Conservation (phyloP, 2,888 invertebrate genomes). For the Hypomecis atomaria region DNA sequence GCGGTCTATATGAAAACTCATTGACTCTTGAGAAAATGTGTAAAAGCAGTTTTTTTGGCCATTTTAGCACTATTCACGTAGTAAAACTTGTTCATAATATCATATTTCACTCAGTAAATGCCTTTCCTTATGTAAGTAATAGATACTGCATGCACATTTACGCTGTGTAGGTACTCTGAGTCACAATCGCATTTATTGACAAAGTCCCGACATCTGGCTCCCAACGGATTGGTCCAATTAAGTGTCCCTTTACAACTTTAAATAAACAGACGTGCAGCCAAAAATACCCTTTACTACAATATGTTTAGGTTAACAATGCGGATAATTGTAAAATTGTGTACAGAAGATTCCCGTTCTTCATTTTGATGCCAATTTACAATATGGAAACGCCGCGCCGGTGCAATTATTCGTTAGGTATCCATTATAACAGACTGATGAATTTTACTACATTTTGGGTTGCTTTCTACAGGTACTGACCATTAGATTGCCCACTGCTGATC, state of each 20-base stretch:
- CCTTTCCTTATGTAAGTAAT: no score
- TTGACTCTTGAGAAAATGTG: no score
- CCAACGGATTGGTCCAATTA: conserved; percentile 67
- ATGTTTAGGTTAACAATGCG: conserved; percentile 29
- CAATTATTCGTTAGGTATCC: conserved; percentile 38
- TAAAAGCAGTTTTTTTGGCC: no score
- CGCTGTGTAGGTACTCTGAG: neutral
- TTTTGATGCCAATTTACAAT: conserved; percentile 59
- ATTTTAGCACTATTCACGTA: no score
- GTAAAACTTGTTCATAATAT: no score
- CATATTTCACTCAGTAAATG: no score
- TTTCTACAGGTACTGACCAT: no score
- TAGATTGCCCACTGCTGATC: no score
- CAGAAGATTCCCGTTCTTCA: conserved; percentile 45
- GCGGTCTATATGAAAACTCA: no score
- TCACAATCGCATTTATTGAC: conserved; percentile 68
- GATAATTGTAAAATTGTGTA: conserved; percentile 30
- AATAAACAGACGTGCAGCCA: conserved; percentile 15
- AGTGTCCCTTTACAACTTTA: conserved; percentile 50
- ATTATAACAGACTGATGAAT: no score
- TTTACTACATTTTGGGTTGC: no score
- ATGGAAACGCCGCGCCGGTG: conserved; percentile 52
- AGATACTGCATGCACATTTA: no score
- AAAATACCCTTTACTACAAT: conserved; percentile 42
- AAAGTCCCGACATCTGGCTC: conserved; percentile 64